Conservation (phyloP, 2,888 invertebrate genomes). For the Meteorus colon region DNA sequence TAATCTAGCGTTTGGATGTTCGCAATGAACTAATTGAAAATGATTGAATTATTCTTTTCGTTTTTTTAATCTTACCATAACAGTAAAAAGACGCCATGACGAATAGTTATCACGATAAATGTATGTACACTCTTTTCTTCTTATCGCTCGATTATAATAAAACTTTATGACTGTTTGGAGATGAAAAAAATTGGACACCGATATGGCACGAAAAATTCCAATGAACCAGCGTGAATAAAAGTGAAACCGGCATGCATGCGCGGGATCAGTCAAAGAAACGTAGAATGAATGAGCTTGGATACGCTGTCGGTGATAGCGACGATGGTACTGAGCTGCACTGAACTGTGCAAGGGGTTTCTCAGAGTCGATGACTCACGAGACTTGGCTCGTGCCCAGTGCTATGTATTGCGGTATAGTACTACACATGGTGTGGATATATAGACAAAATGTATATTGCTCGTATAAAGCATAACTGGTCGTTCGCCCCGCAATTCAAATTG, state of each 20-base stretch:
- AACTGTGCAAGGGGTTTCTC: slow-evolving; percentile 64
- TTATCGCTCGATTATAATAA: neutral
- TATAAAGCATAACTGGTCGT: neutral
- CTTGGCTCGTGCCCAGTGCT: slow-evolving; percentile 42
- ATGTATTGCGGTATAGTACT: slow-evolving; percentile 35
- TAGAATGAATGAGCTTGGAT: slow-evolving; percentile 35
- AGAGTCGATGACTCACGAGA: slow-evolving; percentile 61
- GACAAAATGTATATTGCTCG: neutral
- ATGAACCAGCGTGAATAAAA: slow-evolving; percentile 24
- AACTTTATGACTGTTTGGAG: neutral
- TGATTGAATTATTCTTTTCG: neutral
- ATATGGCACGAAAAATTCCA: neutral
- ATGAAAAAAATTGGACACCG: neutral
- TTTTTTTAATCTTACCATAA: slow-evolving; percentile 16
- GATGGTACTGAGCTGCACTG: slow-evolving; percentile 65
- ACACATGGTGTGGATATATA: slow-evolving; percentile 9
- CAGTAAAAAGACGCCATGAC: slow-evolving; percentile 1
- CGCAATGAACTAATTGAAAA: neutral
- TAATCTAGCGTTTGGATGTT: neutral
- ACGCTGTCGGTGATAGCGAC: slow-evolving; percentile 50
- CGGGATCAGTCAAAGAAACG: slow-evolving; percentile 38
- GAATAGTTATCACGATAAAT: neutral
- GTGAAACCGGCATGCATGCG: slow-evolving; percentile 27
- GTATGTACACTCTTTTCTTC: neutral
- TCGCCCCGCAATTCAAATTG: neutral